phyloP scores from a whole-genome alignment of 2,797 vertebrate genomes.

The Staurois parvus region DNA sequence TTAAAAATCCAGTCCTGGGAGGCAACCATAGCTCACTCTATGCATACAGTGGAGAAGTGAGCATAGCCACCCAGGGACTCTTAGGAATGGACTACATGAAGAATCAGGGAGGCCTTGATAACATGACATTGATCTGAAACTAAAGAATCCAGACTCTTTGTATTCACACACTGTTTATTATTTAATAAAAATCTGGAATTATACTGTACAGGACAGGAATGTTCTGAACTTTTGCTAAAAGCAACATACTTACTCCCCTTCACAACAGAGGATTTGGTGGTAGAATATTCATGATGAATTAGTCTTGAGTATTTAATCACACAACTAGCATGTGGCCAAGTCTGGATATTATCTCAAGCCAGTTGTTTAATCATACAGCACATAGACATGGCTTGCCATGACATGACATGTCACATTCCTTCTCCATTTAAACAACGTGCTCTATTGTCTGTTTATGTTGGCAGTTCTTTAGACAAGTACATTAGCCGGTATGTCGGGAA shows the following conservation, averaged over 20 bases:
- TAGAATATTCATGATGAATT: not conserved
- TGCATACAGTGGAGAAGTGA: too few species aligned
- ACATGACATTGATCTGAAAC: too few species aligned
- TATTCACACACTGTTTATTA: too few species aligned
- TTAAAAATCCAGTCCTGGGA: too few species aligned
- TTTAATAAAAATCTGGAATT: constrained; percentile 10
- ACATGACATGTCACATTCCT: constrained; percentile 40
- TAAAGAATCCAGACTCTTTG: too few species aligned
- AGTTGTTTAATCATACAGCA: constrained; percentile 38
- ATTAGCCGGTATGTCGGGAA: constrained; percentile 13
- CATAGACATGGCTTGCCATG: constrained; percentile 25
- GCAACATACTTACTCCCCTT: not conserved
- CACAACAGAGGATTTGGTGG: constrained; percentile 11
- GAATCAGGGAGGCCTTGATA: too few species aligned
- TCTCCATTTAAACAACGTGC: constrained; percentile 29
- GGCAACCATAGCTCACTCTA: too few species aligned
- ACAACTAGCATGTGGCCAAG: constrained; percentile 37
- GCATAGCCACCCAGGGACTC: too few species aligned
- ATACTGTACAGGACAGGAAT: not conserved
- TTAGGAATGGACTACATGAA: too few species aligned
- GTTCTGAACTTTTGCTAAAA: not conserved
- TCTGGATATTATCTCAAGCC: constrained; percentile 36
- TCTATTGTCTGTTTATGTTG: constrained; percentile 52
- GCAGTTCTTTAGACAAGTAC: constrained; percentile 28
- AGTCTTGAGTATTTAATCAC: constrained; percentile 17